Evolutionary conservation across 2,888 invertebrate species (phyloP), one percentile per base, ranked within the genome.

Genomic region (Callosobruchus maculatus): DNA sequence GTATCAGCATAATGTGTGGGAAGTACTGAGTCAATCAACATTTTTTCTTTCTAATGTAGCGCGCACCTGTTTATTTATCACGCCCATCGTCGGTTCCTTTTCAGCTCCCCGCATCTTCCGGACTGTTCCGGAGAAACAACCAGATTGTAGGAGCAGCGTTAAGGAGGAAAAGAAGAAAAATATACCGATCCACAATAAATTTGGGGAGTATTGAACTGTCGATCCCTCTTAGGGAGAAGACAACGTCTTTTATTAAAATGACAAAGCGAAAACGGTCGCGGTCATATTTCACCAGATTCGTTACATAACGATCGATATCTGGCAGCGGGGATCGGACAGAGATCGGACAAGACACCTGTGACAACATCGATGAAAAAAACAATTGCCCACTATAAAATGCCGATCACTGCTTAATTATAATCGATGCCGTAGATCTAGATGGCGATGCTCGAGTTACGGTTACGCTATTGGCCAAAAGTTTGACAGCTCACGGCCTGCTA

Each of bases 351-450:
- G 49, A 49, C 49, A 49, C 49, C 49, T 49, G 49, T 49, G 49
- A 49, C 49, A 49, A 49, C 49, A 49, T 49, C 49, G 49, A 49
- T 49, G 49, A 49, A 71, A 72, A 74, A 70, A 30, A 70, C 70
- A 70, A 74, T 74, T 70, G 74, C n/a, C 70, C 67, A 79, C 80
- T 82, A 83, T 84, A 83, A 83, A 83, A 83, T 80, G 82, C 83
- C 83, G 83, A 84, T 84, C 83, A 83, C 81, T 80, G 78, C 75
- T 78, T 79, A 81, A 83, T 82, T 79, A 80, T 81, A 83, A 49
- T 83, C 80, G 80, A 75, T 78, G 75, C 71, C 31, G 73, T 68
- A 78, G 80, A 81, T 81, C 80, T 78, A 77, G 80, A 80, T 78
- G 77, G 76, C 70, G 77, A 78, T 76, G 74, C 82, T 81, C 78